A percentile compares a stretch with the other conserved stretches of the same genome.
These are phyloP conservation scores for Micromesistius poutassou DNA, from an alignment of 2,797 vertebrate species.

Conservation along the genomic window DNA sequence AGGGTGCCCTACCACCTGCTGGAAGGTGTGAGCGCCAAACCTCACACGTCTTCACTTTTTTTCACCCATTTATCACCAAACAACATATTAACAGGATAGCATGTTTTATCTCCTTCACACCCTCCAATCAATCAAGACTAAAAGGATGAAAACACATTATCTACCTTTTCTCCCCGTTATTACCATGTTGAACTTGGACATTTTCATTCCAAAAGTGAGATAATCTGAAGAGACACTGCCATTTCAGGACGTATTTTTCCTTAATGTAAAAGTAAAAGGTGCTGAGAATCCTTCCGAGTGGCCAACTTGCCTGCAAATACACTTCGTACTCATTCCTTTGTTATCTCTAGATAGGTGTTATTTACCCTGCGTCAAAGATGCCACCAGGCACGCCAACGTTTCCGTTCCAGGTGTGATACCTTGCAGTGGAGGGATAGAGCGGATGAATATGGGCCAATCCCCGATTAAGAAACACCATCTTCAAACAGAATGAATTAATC, in stretches of 20 bases:
- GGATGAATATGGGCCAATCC: slow-evolving; percentile 67
- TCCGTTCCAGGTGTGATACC: slow-evolving; percentile 58
- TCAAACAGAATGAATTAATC: slow-evolving; percentile 53
- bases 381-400: slow-evolving; percentile 25
- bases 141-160: background rate
- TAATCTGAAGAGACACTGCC: background rate
- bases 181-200: background rate
- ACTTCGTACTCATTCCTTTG: background rate
- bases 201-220: background rate
- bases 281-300: too few relatives aligned
- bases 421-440: slow-evolving; percentile 34
- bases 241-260: too few relatives aligned
- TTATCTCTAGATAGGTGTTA: slow-evolving; percentile 41
- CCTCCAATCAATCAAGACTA: background rate
- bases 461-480: slow-evolving; percentile 56
- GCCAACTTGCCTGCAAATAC: background rate
- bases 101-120: background rate
- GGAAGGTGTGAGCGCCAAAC: too few relatives aligned
- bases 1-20: slow-evolving; percentile 28
- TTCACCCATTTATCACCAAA: too few relatives aligned
- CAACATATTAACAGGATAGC: background rate
- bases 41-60: background rate
- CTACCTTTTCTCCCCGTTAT: background rate
- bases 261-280: too few relatives aligned
- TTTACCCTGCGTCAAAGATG: slow-evolving; percentile 15